Base-by-base conservation (phyloP, 2,113 vertebrate species). In the Malurus elegans region DNA sequence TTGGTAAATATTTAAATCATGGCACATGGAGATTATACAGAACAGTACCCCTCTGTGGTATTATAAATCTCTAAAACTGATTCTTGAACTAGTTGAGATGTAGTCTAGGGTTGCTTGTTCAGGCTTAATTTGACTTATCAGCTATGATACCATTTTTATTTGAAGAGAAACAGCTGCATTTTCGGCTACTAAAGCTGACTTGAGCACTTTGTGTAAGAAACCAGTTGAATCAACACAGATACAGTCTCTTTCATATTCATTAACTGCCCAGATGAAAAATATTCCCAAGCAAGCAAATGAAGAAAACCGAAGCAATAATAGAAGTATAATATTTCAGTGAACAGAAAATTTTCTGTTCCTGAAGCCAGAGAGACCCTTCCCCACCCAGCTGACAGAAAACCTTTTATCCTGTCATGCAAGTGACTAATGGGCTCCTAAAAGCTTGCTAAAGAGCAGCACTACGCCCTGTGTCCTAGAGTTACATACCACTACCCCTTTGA, bases 91-190 rank as follows among this genome's bases (percentile, higher is more conserved):
- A 88, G 92, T 86, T 94, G 87, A 95, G 92, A 93, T 94, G 85
- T 82, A 64, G 91, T 96, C 74, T 96, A 83, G 45, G 26, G 53
- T 92, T 96, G 90, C 93, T 96, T 97, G 80, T 95, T 96, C 88
- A 94, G 92, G 94, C 90, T 98, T 97, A 97, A 97, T 97, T 97
- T 94, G 95, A 95, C 95, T 97, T 97, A 91, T 87, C 94, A 90
- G 74, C 79, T 93, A 85, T 70, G 79, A 95, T 94, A 86, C 73
- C 73, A 74, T 65, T 72, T 93, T 94, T 97, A 94, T 95, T 92
- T 95, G 92, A 83, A 96, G 89, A 97, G 94, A 96, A 97, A 88
- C 92, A 90, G 94, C 90, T 96, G 56, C 81, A 72, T 90, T 96
- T 95, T 92, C 51, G 90, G 88, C 70, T 86, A 88, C 79, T 76